Evolutionary conservation across 1,140 invertebrate species (phyloP).

Genomic region (Drosophila paulistorum): DNA sequence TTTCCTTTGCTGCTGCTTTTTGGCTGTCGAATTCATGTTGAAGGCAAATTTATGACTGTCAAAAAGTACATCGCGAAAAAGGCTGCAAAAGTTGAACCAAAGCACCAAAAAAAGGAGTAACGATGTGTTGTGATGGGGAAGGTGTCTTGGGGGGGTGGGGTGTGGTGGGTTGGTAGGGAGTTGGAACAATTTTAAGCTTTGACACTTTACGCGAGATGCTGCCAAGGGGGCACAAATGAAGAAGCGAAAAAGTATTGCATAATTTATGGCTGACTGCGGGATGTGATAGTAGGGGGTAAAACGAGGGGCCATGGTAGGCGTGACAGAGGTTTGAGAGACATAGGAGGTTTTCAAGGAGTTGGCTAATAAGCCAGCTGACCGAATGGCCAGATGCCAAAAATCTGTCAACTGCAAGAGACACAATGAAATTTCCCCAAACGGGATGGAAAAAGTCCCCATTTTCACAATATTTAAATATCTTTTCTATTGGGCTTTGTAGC

Average conservation of each 20-base stretch:
- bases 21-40: conserved; percentile 69
- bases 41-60: conserved; percentile 72
- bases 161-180: neutral
- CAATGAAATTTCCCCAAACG: neutral
- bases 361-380: conserved; percentile 7
- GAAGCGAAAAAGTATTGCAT: conserved; percentile 38
- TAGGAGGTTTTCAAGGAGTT: neutral
- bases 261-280: conserved; percentile 37
- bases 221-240: conserved; percentile 17
- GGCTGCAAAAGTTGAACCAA: conserved; percentile 28
- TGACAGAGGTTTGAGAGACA: neutral
- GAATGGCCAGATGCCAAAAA: conserved; percentile 4
- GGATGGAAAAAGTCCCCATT: neutral
- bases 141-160: neutral
- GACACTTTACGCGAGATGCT: conserved; percentile 41
- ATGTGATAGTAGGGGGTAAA: neutral
- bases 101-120: neutral
- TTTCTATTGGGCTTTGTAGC: too few relatives aligned
- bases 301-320: neutral
- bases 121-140: neutral
- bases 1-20: conserved; percentile 24
- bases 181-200: conserved; percentile 40
- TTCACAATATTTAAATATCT: neutral
- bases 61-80: conserved; percentile 48
- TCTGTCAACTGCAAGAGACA: conserved; percentile 6